Base-by-base conservation (phyloP, 2,888 invertebrate species). In the Trichopria drosophilae region DNA sequence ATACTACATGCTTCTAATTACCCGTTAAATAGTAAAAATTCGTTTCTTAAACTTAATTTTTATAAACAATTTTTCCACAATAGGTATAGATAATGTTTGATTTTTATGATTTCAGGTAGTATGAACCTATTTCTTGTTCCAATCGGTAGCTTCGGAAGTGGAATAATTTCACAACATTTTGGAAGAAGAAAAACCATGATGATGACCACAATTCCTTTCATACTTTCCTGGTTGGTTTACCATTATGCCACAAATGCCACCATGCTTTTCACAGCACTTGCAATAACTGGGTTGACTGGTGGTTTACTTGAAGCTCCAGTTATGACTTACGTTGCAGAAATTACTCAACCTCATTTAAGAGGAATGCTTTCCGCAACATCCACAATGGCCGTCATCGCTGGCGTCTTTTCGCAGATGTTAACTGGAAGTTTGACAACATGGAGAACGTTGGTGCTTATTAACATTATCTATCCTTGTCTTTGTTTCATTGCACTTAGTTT, bases 71-170 rank as follows among this genome's bases (percentile, higher is more conserved):
- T 24, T 24, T 9, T 9, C 4, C 18, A 31, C 7, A 32, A 13
- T 19, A 20, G 9, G 31, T 42, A 6, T 23, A 31, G 12, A 9
- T 44, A n/a, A n/a, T n/a, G n/a, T n/a, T n/a, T n/a, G n/a, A n/a
- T n/a, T n/a, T n/a, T n/a, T n/a, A n/a, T n/a, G 19, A 12, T 31
- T 15, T 16, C 32, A 52, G 52, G 52, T 18, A 43, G 47, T 12
- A 36, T 47, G 26, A 47, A 47, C 36, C 37, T 37, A 22, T 18
- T 52, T 16, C 9, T 20, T 1, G 39, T 26, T n/a, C 26, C 47
- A 1, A 4, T 52, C 3, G 52, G 47, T 2, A 37, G 46, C 3
- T 12, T 52, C 1, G 19, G 16, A 3, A 42, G 52, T 4, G 52
- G 52, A 4, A 7, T 39, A 6, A 4, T 42, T 2, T 19, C 52